Evolutionary conservation across 2,113 vertebrate species (phyloP), one percentile per base, ranked within the genome.

Genomic region (Rutilus rutilus): DNA sequence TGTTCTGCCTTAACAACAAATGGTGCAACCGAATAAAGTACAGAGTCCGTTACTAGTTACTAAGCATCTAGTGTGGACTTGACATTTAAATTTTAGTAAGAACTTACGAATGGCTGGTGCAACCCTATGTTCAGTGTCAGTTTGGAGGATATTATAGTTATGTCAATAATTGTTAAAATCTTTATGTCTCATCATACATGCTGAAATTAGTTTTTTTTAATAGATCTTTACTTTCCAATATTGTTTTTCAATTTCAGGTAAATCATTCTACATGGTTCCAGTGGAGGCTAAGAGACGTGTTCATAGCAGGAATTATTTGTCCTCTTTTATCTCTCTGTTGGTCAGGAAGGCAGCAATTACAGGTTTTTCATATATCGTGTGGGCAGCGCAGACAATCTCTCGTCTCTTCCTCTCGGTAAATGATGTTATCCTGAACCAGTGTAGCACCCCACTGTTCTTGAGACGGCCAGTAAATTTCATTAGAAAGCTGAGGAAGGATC

Each of bases 381-480:
- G 74, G 71, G 85, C 86, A 73, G 87, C 42, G 65, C 57, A 86
- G 36, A 82, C 69, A 42, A 25, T 39, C 45, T 36, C 45, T 45
- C 14, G 33, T 83, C 64, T 80, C 57, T 71, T 45, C 25, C 23
- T 71, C 39, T 69, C 76, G 27, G 54, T 85, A 82, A 86, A 71
- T 59, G 73, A 87, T 52, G 85, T 71, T 71, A 85, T 89, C 73
- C 84, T 59, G 78, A 79, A 85, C 52, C 79, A 36, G 36, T 75
- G 71, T 36, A 78, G 71, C 78, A 82, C 60, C 88, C 71, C 73
- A 23, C 52, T 36, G 77, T 78, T 84, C 60, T 30, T 74, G 54
- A 57, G 75, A 76, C 50, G 78, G 82, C 39, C 42, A 71, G 85
- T 74, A 89, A 89, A 87, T 69, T 80, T 82, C 76, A 86, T 86